Conservation (phyloP, 1,140 invertebrate species). For the Paraescarpia echinospica region DNA sequence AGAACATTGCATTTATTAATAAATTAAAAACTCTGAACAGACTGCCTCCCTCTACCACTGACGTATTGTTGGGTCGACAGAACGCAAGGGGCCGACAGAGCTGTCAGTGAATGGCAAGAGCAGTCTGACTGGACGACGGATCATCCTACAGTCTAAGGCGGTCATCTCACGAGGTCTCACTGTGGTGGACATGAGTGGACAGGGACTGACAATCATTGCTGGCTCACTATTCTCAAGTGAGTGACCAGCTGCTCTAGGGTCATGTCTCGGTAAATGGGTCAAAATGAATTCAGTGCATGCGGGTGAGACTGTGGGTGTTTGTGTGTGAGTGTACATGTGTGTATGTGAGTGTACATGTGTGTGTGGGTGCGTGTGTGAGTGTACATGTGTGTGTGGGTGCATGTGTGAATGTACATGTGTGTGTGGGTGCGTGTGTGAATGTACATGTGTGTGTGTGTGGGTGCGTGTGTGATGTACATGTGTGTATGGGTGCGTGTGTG, state of each 20-base stretch:
- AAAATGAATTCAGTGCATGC: background rate
- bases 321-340: too few species aligned
- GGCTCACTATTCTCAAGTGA: conserved; percentile 39
- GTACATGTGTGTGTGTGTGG: too few species aligned
- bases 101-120: background rate
- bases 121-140: background rate
- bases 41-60: background rate
- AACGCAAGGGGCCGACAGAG: background rate
- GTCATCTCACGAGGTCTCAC: background rate
- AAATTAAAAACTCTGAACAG: too few species aligned
- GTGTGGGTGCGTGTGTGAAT: too few species aligned
- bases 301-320: background rate
- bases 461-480: too few species aligned
- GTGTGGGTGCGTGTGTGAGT: too few species aligned
- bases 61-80: background rate
- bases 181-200: conserved; percentile 39
- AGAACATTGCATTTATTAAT: too few species aligned
- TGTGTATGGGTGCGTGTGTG: too few species aligned
- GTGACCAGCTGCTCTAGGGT: background rate
- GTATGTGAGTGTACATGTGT: too few species aligned
- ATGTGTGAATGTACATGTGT: too few species aligned
- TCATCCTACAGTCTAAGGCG: background rate
- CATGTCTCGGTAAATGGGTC: too few species aligned
- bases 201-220: conserved; percentile 46
- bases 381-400: too few species aligned